Percentiles rank a stretch among this genome's conserved stretches.
These are phyloP conservation scores for Anguilla pacifica DNA, from an alignment of 2,797 vertebrate genomes.

Conservation along the genomic window DNA sequence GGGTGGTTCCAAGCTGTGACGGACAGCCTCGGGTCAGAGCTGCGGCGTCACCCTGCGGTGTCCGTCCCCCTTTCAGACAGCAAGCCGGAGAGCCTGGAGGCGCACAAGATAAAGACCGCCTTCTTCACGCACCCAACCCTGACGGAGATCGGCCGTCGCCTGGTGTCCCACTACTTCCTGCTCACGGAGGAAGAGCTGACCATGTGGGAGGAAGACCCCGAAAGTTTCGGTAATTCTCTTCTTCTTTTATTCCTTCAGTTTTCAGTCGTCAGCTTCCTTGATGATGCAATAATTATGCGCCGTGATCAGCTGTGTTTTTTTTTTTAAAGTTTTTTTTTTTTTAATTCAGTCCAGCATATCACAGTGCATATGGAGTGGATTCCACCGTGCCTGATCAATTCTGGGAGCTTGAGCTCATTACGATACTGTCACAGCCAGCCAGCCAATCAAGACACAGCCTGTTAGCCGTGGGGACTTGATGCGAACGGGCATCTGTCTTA, in stretches of 20 bases:
- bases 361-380: not conserved
- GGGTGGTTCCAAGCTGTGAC: not conserved
- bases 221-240: conserved; percentile 85
- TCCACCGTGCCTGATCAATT: not conserved
- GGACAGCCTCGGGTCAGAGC: not conserved
- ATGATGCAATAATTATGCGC: not conserved
- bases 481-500: not conserved
- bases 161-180: conserved; percentile 94
- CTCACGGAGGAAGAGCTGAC: conserved; percentile 89
- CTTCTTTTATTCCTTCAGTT: not conserved
- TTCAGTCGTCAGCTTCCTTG: not conserved
- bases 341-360: not conserved
- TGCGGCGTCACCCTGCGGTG: not conserved
- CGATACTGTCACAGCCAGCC: not conserved
- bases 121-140: conserved; percentile 95
- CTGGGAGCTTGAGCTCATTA: not conserved
- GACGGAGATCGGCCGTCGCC: conserved; percentile 89
- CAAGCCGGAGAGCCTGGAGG: conserved; percentile 92
- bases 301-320: not conserved
- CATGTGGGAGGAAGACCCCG: conserved; percentile 99
- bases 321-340: no score
- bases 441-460: not conserved
- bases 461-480: not conserved
- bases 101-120: conserved; percentile 90
- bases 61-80: conserved; percentile 75